These are phyloP conservation scores for Leptinotarsa haldemani DNA, from an alignment of 2,888 invertebrate genomes.

Conservation along the genomic window DNA sequence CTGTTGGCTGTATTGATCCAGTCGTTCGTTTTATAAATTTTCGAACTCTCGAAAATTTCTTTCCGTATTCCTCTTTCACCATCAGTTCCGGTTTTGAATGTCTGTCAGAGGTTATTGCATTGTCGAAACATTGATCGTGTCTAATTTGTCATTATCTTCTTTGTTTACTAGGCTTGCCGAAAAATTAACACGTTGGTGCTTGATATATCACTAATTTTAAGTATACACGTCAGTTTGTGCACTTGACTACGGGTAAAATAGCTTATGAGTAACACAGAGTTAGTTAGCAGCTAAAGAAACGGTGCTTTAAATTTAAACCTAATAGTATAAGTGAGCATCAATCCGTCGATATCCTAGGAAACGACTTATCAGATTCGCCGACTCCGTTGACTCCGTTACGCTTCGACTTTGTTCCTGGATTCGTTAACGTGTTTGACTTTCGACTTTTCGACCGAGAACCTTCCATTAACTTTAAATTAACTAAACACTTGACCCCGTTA, in stretches of 20 bases:
- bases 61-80: too few species aligned
- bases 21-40: too few species aligned
- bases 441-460: too few species aligned
- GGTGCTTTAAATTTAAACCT: constrained; percentile 7
- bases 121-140: background rate
- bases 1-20: background rate
- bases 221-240: constrained; percentile 28
- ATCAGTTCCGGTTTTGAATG: background rate
- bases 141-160: background rate
- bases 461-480: too few species aligned
- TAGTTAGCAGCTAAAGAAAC: constrained; percentile 8
- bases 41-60: too few species aligned
- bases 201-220: constrained; percentile 34
- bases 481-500: too few species aligned
- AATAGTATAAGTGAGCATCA: background rate
- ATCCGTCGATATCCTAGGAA: constrained; percentile 10
- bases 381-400: background rate
- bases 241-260: constrained; percentile 37
- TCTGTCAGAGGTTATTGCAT: background rate
- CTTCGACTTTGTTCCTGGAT: background rate
- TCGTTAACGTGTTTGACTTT: background rate
- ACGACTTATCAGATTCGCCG: background rate
- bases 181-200: constrained; percentile 34
- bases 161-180: constrained; percentile 11
- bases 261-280: constrained; percentile 8